Evolutionary conservation across 2,797 vertebrate genomes (phyloP), one percentile per base, ranked within the genome.

Genomic region (Phalanger gymnotis): DNA sequence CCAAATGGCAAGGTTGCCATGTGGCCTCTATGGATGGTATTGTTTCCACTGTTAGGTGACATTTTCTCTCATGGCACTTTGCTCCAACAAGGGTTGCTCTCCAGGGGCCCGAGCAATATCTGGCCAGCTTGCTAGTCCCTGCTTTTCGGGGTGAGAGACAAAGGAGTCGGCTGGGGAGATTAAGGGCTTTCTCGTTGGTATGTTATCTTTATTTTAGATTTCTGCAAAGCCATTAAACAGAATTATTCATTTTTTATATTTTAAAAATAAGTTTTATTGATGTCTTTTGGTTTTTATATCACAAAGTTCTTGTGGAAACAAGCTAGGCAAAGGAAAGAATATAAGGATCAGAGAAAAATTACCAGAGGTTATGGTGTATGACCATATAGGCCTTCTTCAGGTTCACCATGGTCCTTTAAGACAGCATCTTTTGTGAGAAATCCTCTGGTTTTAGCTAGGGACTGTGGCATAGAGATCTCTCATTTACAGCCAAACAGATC

Each of bases 1-100:
- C 98, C 98, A 98, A 98, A 98, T 98, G 98, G 93, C 96, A 90
- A 94, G 97, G 97, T 97, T 97, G 96, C 97, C 97, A 96, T 96
- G 96, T 0, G 92, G 58, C 87, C 53, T 97, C 96, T 98, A 52
- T 97, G 96, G 81, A 2, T 92, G 96, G 95, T 97, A 96, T 97
- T 96, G 96, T 96, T 93, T 94, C 91, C 53, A 87, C 73, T 11
- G 10, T 87, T 87, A 87, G 73, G 40, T 87, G 73, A 87, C 73
- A 87, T 87, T 87, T 87, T 87, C 73, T 87, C 73, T 87, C 73
- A 87, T 87, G 73, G 73, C 73, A 87, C 73, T 87, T 51, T 87
- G 40, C 73, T 87, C 73, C 73, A 87, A 87, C 73, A 47, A 87
- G 40, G 47, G 73, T 47, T 87, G 73, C 40, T 87, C 73, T 87